Percentiles rank a stretch among this genome's conserved stretches.
Evolutionary conservation across 2,113 vertebrate species (phyloP).

Genomic region (Aptenodytes forsteri): DNA sequence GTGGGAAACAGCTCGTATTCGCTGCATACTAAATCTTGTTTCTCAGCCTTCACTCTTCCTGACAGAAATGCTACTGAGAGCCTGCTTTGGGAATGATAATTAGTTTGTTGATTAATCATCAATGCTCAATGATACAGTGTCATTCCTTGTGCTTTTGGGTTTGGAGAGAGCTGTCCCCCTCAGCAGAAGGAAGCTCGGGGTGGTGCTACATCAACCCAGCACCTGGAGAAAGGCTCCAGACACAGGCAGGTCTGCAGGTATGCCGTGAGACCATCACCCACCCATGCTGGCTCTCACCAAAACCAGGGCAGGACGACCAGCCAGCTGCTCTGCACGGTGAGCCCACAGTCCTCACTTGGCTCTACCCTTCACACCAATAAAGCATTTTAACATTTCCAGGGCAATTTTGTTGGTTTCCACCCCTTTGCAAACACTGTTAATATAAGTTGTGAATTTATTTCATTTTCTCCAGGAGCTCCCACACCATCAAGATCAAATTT

Average conservation of each 20-base stretch:
- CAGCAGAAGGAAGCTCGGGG: not conserved
- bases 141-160: not conserved
- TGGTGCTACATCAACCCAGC: not conserved
- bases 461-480: constrained; percentile 35
- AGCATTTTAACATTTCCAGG: not conserved
- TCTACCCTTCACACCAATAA: not conserved
- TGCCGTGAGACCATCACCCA: not conserved
- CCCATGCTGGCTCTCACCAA: not conserved
- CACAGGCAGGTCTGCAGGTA: not conserved
- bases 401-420: not conserved
- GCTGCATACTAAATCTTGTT: not conserved
- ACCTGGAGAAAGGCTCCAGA: not conserved
- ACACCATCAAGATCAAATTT: constrained; percentile 18
- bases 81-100: not conserved
- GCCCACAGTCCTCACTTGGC: not conserved
- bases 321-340: not conserved
- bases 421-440: not conserved
- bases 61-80: not conserved
- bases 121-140: not conserved
- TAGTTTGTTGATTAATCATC: not conserved
- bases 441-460: constrained; percentile 18
- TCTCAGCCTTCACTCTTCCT: not conserved
- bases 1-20: not conserved
- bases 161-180: not conserved
- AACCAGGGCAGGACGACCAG: not conserved